phyloP scores from a whole-genome alignment of 2,797 vertebrate genomes.

The Pelobates cultripes region DNA sequence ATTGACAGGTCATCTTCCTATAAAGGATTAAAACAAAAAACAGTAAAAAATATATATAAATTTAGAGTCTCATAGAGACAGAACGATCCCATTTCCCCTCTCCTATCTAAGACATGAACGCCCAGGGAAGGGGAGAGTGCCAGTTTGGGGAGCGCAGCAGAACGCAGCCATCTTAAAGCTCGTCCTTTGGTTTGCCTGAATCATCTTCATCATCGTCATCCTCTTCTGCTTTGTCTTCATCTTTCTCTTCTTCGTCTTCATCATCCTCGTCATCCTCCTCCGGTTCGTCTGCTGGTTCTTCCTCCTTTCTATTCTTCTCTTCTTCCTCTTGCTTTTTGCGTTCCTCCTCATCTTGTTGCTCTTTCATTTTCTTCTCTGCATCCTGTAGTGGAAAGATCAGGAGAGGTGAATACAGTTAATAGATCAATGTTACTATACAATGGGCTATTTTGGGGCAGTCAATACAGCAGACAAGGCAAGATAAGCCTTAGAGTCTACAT shows the following conservation, averaged over 20 bases:
- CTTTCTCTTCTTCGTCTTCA: constrained; percentile 65
- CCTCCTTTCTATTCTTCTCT: constrained; percentile 73
- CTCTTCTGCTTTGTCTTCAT: constrained; percentile 62
- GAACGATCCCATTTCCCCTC: constrained; percentile 62
- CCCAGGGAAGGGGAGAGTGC: constrained; percentile 49
- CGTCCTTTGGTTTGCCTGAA: constrained; percentile 66
- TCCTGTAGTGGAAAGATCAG: constrained; percentile 61
- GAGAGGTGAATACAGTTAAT: not conserved
- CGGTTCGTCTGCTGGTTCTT: constrained; percentile 69
- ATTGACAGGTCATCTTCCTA: constrained; percentile 35
- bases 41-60: constrained; percentile 57
- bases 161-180: constrained; percentile 66
- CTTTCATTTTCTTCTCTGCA: constrained; percentile 84
- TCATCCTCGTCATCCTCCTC: constrained; percentile 63
- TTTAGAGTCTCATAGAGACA: constrained; percentile 78
- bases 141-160: constrained; percentile 20
- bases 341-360: constrained; percentile 76
- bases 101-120: constrained; percentile 52
- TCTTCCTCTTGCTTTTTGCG: constrained; percentile 75
- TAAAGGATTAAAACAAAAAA: constrained; percentile 54
- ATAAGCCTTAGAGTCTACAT: too few species aligned
- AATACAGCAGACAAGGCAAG: too few species aligned
- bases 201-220: constrained; percentile 65
- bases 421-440: too few species aligned
- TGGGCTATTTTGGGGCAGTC: too few species aligned